Conservation (phyloP, 1,140 invertebrate species). For the Temnothorax nylanderi region DNA sequence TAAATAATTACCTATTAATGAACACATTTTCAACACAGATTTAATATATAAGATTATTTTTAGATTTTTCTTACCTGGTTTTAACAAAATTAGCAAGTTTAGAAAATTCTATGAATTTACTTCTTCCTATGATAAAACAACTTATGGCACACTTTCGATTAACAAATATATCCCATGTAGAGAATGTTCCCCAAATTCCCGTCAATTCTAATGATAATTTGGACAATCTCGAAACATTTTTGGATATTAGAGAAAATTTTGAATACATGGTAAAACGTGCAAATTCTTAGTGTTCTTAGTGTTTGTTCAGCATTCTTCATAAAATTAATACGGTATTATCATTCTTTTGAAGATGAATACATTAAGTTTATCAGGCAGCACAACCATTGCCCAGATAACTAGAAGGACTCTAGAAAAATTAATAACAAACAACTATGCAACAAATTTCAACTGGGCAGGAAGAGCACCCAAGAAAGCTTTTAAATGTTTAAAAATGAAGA, state of each 20-base stretch:
- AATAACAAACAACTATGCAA: not conserved
- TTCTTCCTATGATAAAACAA: not conserved
- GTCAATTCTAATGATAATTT: too few species aligned
- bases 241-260: too few species aligned
- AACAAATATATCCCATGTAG: not conserved
- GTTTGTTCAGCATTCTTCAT: not conserved
- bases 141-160: not conserved
- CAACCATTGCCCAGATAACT: not conserved
- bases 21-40: too few species aligned
- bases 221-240: too few species aligned
- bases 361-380: not conserved
- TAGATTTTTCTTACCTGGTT: too few species aligned
- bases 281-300: too few species aligned
- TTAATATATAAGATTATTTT: too few species aligned
- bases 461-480: not conserved
- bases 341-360: not conserved
- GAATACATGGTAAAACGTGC: too few species aligned
- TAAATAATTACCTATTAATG: too few species aligned
- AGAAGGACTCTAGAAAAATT: not conserved
- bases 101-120: not conserved
- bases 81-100: not conserved
- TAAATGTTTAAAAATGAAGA: not conserved
- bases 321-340: not conserved
- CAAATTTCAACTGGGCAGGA: not conserved
- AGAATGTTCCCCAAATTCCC: not conserved